Percentiles rank a stretch among this genome's conserved stretches.
Evolutionary conservation across 2,797 vertebrate species (phyloP).

Genomic region (Myotis vivesi): DNA sequence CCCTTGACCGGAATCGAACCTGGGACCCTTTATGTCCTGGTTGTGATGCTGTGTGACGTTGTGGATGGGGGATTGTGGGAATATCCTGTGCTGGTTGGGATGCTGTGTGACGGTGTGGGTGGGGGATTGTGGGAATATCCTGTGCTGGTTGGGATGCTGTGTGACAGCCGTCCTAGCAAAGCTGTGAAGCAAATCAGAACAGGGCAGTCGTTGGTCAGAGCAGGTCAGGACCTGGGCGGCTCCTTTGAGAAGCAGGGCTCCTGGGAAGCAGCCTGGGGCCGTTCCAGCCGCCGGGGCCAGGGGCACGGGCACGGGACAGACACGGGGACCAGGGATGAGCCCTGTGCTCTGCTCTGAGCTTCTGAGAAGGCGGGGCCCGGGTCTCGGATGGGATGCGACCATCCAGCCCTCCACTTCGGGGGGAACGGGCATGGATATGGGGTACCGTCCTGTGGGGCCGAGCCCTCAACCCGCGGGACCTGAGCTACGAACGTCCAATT

Average conservation of each 20-base stretch:
- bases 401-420: not conserved
- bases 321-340: not conserved
- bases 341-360: not conserved
- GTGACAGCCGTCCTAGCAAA: no score
- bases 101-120: accelerated
- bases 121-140: no score
- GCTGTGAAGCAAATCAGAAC: no score
- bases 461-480: not conserved
- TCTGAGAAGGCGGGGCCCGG: not conserved
- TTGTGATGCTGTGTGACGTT: not conserved
- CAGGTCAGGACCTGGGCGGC: no score
- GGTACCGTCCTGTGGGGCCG: not conserved
- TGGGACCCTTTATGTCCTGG: not conserved
- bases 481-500: not conserved
- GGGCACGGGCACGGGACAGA: not conserved
- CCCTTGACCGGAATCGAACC: no score
- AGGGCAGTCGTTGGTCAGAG: not conserved
- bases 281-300: no score
- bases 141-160: no score
- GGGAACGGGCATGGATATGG: no score
- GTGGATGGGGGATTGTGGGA: not conserved
- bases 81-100: no score
- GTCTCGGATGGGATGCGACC: not conserved
- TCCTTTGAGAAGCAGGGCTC: no score
- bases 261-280: no score